Evolutionary conservation across 2,113 vertebrate species (phyloP).

Genomic region (Cavia porcellus): DNA sequence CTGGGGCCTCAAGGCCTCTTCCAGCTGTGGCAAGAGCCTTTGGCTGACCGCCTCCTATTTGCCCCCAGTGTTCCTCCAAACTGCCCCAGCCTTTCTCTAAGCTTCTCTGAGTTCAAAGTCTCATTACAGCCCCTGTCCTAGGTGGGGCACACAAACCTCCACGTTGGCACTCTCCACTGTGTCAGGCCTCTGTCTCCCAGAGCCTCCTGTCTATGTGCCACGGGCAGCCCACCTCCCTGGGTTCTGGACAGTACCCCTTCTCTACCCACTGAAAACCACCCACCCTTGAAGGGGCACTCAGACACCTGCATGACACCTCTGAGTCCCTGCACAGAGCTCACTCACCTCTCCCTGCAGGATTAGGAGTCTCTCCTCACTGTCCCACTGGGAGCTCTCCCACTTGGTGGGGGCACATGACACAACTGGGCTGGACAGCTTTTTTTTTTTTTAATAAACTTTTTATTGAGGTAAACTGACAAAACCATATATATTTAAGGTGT

Average conservation of each 20-base stretch:
- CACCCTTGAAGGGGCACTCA: background rate
- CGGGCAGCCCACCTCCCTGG: background rate
- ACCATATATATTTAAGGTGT: background rate
- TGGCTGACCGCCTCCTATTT: background rate
- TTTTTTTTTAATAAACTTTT: background rate
- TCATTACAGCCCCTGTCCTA: background rate
- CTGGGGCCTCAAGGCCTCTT: background rate
- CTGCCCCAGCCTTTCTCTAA: background rate
- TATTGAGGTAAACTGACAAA: background rate
- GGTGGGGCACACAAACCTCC: accelerated
- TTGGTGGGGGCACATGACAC: accelerated
- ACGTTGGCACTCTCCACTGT: accelerated
- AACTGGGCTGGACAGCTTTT: accelerated
- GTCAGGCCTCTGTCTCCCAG: background rate
- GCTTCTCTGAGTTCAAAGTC: background rate
- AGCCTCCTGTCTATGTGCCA: background rate
- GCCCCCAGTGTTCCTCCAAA: background rate
- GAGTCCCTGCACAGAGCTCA: background rate
- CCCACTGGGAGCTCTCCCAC: accelerated
- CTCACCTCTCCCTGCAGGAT: accelerated
- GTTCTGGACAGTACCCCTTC: background rate
- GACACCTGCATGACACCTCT: accelerated
- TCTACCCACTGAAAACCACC: accelerated
- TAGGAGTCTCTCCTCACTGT: accelerated
- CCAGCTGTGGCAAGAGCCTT: background rate